These are phyloP conservation scores for Drosophila serrata DNA, from an alignment of 1,140 invertebrate genomes.

Conservation along the genomic window DNA sequence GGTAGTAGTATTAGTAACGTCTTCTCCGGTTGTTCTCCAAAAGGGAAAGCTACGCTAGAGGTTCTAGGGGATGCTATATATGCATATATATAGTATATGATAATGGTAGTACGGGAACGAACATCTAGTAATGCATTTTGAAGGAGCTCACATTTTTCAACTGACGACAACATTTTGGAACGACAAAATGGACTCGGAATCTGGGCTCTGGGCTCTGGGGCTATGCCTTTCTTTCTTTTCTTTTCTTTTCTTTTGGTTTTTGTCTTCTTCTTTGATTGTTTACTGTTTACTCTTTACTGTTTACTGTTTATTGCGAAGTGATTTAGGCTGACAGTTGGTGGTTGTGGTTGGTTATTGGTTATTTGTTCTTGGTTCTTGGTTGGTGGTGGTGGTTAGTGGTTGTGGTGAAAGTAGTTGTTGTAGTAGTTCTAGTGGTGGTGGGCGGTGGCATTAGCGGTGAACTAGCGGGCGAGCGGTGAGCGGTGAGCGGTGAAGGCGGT, in stretches of 20 bases:
- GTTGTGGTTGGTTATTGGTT: conserved; percentile 38
- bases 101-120: conserved; percentile 27
- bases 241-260: conserved; percentile 28
- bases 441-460: conserved; percentile 62
- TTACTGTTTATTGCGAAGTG: conserved; percentile 27
- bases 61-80: conserved; percentile 49
- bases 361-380: conserved; percentile 29
- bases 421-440: conserved; percentile 38
- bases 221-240: conserved; percentile 45
- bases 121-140: conserved; percentile 57
- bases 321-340: conserved; percentile 40
- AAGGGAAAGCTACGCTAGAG: conserved; percentile 35
- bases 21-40: not conserved
- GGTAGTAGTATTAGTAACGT: not conserved
- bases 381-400: conserved; percentile 40
- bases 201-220: conserved; percentile 25
- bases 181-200: conserved; percentile 45
- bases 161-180: conserved; percentile 74
- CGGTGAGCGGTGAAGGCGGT: conserved; percentile 23
- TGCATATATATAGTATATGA: conserved; percentile 29
- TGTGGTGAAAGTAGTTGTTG: conserved; percentile 24
- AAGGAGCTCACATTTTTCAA: conserved; percentile 69
- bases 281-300: conserved; percentile 12
- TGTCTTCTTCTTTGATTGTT: conserved; percentile 22
- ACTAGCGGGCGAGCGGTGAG: conserved; percentile 43